phyloP scores from a whole-genome alignment of 2,113 vertebrate species.

The Choloepus hoffmanni region DNA sequence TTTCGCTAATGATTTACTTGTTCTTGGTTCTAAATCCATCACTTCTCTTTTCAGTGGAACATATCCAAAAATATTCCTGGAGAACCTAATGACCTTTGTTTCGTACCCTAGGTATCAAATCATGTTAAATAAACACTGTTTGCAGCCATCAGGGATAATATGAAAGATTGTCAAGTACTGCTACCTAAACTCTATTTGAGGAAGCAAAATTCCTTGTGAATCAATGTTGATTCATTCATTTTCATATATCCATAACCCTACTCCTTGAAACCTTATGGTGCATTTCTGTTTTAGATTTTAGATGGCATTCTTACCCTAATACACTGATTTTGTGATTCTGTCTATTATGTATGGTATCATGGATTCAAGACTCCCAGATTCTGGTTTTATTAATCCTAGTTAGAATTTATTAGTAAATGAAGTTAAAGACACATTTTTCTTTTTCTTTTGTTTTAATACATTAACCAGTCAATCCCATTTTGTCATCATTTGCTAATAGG shows the following conservation, averaged over 20 bases:
- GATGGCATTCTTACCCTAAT: not conserved
- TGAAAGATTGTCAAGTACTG: not conserved
- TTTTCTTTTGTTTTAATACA: slow-evolving; percentile 41
- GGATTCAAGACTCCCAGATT: not conserved
- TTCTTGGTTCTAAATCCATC: slow-evolving; percentile 11
- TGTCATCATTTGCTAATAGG: not conserved
- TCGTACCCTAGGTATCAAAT: not conserved
- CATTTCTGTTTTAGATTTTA: slow-evolving; percentile 53
- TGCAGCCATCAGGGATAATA: not conserved
- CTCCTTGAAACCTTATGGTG: slow-evolving; percentile 49
- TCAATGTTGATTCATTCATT: not conserved
- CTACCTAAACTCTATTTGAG: not conserved
- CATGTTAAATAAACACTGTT: not conserved
- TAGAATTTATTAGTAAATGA: slow-evolving; percentile 49
- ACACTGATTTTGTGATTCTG: not conserved
- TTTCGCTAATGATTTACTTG: not conserved
- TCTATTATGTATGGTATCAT: not conserved
- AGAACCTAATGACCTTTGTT: slow-evolving; percentile 11
- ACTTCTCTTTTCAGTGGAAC: slow-evolving; percentile 24
- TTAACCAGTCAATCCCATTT: slow-evolving; percentile 12
- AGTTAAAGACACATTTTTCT: not conserved
- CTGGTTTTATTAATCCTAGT: slow-evolving; percentile 34
- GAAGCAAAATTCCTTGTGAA: slow-evolving; percentile 34
- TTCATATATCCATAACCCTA: not conserved
- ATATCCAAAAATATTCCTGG: slow-evolving; percentile 30